These are phyloP conservation scores for Andrena chrysosceles DNA, from an alignment of 2,888 invertebrate genomes.

Conservation along the genomic window DNA sequence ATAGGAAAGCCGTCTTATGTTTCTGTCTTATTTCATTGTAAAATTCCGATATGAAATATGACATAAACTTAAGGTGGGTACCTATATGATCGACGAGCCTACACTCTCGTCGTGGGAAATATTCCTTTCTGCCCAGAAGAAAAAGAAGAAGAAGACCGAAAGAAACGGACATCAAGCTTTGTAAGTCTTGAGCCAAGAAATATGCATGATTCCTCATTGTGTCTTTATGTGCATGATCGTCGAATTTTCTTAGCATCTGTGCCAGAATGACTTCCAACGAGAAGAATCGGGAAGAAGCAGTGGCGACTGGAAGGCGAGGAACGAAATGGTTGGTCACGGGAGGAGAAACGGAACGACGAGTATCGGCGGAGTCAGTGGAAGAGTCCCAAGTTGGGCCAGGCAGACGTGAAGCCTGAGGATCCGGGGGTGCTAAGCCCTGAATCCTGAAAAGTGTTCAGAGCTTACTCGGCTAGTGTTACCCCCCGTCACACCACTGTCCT, in stretches of 20 bases:
- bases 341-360: constrained; percentile 19
- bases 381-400: constrained; percentile 71
- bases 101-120: not conserved
- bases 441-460: constrained; percentile 82
- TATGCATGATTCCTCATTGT: not conserved
- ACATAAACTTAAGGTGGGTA: constrained; percentile 85
- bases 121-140: too few species aligned
- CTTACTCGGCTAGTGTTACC: constrained; percentile 85
- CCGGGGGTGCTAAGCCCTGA: constrained; percentile 82
- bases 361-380: constrained; percentile 65
- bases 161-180: not conserved
- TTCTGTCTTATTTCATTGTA: constrained; percentile 85
- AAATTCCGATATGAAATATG: constrained; percentile 84
- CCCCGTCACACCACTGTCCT: constrained; percentile 56
- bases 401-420: constrained; percentile 80
- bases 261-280: not conserved
- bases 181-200: constrained; percentile 3
- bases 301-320: constrained; percentile 2
- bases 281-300: too few species aligned
- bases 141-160: too few species aligned
- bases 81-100: constrained; percentile 81
- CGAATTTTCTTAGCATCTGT: not conserved
- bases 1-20: constrained; percentile 85
- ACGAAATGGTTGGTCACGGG: not conserved
- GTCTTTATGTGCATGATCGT: too few species aligned